A percentile compares a stretch with the other conserved stretches of the same genome.
Conservation (phyloP, 1,140 invertebrate species). For the Drosophila pectinifera region DNA sequence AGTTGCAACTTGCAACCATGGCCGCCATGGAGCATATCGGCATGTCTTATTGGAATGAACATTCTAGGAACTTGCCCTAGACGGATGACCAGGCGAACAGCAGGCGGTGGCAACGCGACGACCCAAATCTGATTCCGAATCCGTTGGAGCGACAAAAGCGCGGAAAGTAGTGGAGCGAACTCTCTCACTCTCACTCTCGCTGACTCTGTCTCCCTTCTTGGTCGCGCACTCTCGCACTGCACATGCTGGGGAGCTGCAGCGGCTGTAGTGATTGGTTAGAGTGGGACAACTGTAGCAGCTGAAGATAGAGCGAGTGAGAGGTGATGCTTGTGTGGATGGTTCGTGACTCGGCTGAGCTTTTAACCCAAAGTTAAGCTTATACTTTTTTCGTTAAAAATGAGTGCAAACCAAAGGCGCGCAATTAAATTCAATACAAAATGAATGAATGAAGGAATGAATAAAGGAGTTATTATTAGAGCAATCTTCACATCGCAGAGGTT, state of each 20-base stretch:
- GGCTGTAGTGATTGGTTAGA: neutral
- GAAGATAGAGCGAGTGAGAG: neutral
- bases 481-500: neutral
- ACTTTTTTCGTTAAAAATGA: neutral
- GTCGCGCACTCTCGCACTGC: conserved; percentile 1
- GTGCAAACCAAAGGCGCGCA: neutral
- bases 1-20: conserved; percentile 5
- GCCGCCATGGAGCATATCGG: neutral
- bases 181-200: neutral
- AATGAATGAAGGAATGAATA: neutral
- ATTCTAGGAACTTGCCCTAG: conserved; percentile 85
- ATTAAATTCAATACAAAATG: neutral
- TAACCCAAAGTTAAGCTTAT: neutral
- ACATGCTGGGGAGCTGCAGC: neutral
- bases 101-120: conserved; percentile 30
- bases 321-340: conserved; percentile 19
- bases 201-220: neutral
- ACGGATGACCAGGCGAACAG: conserved; percentile 73
- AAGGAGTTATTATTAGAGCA: neutral
- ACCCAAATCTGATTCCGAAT: conserved; percentile 42
- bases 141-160: neutral
- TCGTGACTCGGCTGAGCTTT: conserved; percentile 48
- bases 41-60: conserved; percentile 77
- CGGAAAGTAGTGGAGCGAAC: conserved; percentile 6
- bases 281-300: neutral